A percentile compares a stretch with the other conserved stretches of the same genome.
Evolutionary conservation across 2,888 invertebrate genomes (phyloP).

Genomic region (Sialis fuliginosa): DNA sequence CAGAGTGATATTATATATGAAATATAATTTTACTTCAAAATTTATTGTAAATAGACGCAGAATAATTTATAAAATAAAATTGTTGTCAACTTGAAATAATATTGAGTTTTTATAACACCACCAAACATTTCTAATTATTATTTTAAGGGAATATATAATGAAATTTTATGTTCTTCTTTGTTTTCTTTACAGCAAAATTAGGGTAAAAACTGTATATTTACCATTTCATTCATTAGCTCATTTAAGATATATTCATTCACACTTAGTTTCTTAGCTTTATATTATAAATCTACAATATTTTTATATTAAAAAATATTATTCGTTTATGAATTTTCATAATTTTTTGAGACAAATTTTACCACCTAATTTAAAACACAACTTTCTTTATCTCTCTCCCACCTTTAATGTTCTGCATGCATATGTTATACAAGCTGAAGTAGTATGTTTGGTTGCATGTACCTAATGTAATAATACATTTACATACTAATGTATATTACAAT

Average conservation of each 20-base stretch:
- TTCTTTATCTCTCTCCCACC: conserved; percentile 4
- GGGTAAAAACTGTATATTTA: not conserved
- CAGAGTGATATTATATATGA: too few species aligned
- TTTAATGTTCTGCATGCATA: not conserved
- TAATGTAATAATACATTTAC: too few species aligned
- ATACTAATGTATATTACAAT: too few species aligned
- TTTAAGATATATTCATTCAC: not conserved
- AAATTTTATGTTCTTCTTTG: too few species aligned
- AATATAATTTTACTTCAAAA: not conserved
- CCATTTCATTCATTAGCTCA: not conserved
- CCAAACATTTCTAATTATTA: too few species aligned
- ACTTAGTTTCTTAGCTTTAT: not conserved
- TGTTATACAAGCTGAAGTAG: too few species aligned
- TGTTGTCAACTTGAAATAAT: too few species aligned
- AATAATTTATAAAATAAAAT: not conserved
- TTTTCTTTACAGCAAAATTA: too few species aligned
- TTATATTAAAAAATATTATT: not conserved
- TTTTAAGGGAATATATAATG: too few species aligned
- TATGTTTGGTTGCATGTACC: not conserved
- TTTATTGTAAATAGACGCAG: not conserved
- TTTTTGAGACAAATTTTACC: conserved; percentile 2
- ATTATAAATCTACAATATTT: not conserved
- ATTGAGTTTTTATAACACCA: too few species aligned
- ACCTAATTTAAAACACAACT: conserved; percentile 1
- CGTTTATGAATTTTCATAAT: not conserved